Base-by-base conservation (phyloP, 2,888 invertebrate genomes). In the Caenorhabditis sinica region DNA sequence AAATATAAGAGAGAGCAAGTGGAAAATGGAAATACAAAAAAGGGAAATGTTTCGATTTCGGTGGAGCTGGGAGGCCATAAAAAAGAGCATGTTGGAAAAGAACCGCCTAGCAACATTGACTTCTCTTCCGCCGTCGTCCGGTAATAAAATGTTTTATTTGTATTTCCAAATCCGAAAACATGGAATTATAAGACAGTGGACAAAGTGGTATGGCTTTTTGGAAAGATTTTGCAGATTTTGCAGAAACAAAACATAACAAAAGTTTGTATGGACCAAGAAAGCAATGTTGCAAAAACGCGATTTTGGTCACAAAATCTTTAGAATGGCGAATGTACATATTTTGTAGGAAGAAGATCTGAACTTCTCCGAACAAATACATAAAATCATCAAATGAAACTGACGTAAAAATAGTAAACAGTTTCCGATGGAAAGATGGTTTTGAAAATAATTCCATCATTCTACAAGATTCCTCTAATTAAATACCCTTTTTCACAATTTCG, bases 61-160 rank as follows among this genome's bases (percentile, higher is more conserved):
- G 28, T 61, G 1, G n/a, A 36, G 11, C 30, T 33, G 30, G 49
- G 66, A 17, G 66, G 68, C 4, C 36, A 30, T 23, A 17, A 25
- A 23, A 51, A 23, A 23, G 33, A 49, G 33, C 13, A 66, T 68
- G 51, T 28, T 30, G 60, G 49, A 8, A 20, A 28, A 28, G 15
- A 28, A 2, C 40, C 11, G 28, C 73, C 51, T 73, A 73, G 73
- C 73, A 73, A 63, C 73, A 63, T 51, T 33, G 33, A 25, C 28
- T 58, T 58, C 15, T 23, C 15, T 11, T 0, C 25, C 45, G 30
- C 40, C 20, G 49, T 49, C 20, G 49, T n/a, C 49, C 20, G 13
- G 45, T n/a, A 49, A 65, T 65, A 65, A 65, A 65, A 49, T 49
- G 8, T 4, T 45, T 45, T 45, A 5, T 45, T 45, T 49, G 49